Conservation (phyloP, 2,888 invertebrate genomes). For the Rutpela maculata region DNA sequence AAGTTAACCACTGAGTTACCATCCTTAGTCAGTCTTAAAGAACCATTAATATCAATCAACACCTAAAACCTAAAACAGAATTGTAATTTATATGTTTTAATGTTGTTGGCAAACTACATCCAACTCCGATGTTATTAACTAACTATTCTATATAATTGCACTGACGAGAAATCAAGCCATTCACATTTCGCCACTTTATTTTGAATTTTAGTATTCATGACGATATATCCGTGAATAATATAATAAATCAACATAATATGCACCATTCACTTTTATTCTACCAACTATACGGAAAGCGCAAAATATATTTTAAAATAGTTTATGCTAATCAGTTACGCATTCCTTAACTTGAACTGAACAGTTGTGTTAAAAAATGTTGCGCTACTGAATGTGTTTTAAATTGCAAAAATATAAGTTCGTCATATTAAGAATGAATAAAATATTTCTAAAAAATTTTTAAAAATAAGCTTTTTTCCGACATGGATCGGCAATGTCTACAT, state of each 20-base stretch:
- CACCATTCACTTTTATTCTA: background rate
- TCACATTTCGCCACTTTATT: background rate
- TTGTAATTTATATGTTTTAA: too few relatives aligned
- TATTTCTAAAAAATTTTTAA: too few relatives aligned
- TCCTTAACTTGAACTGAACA: background rate
- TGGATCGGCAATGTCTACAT: too few relatives aligned
- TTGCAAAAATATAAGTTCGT: too few relatives aligned
- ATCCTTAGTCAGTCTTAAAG: too few relatives aligned
- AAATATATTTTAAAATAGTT: background rate
- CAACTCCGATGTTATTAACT: background rate
- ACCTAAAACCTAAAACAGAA: too few relatives aligned
- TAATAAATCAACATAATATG: background rate
- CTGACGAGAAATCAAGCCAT: background rate
- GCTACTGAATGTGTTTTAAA: background rate
- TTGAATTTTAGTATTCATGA: background rate
- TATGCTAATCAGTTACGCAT: background rate
- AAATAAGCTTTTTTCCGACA: too few relatives aligned
- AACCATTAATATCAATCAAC: too few relatives aligned
- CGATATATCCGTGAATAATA: background rate
- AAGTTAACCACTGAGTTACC: too few relatives aligned
- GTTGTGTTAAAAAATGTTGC: background rate
- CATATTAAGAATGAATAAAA: too few relatives aligned
- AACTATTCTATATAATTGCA: background rate
- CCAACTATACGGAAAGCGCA: background rate
- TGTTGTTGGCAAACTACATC: too few relatives aligned